Evolutionary conservation across 2,888 invertebrate genomes (phyloP), one percentile per base, ranked within the genome.

Genomic region (Limnephilus auricula): DNA sequence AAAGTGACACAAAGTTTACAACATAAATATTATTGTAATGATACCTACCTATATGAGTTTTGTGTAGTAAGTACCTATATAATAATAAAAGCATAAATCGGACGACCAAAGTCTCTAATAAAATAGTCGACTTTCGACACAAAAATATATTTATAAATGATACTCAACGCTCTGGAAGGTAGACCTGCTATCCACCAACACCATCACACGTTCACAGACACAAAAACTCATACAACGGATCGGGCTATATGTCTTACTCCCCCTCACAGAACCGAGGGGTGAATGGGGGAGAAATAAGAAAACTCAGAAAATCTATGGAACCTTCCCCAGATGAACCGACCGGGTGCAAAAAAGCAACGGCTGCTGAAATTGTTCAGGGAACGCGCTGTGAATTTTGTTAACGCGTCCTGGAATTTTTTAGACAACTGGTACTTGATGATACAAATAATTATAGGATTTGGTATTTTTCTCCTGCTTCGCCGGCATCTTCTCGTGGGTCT

Each of bases 311-410:
- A 90, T 79, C 90, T 50, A 92, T 79, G 89, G 89, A 89, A 89
- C 89, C 78, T 89, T 40, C 79, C 89, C 89, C 79, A 37, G 89
- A 89, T 79, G 89, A 89, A 89, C 89, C 89, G 5, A 79, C 82
- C 79, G 50, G 78, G 80, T 1, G 25, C 12, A 88, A 90, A 89
- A 87, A 80, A 86, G 40, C 80, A 79, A 86, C n/a, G 79, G 90
- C 79, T 34, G 87, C 86, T 34, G 40, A 65, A 90, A 90, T 90
- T 79, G 90, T 40, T 80, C 40, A 9, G 80, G 37, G 84, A 88
- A 91, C 89, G 88, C 91, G 83, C 83, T 89, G 91, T 82, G 88
- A 90, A 90, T 86, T 90, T 90, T 86, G 85, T 90, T 90, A 90
- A 90, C 90, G 90, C 86, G 85, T 25, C 79, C 90, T 79, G 79